Base-by-base conservation (phyloP, 2,797 vertebrate species). In the Paramormyrops hopkinsi region DNA sequence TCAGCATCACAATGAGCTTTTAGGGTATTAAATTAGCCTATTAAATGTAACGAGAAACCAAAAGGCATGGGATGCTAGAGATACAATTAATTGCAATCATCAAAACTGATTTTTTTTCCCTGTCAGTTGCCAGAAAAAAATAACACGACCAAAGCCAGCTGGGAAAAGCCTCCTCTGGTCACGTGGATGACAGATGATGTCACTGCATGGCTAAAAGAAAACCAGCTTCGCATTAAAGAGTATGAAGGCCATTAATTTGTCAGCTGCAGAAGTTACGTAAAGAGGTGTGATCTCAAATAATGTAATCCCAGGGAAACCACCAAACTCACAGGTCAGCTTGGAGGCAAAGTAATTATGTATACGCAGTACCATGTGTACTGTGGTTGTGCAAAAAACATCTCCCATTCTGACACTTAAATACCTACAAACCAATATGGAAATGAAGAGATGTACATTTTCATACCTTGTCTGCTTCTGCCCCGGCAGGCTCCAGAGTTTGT, bases 151-250 rank as follows among this genome's bases (percentile, higher is more conserved):
- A 65, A 33, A 11, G 41, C 41, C 62, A 87, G 41, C 33, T 51
- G 41, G 9, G 69, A 76, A 88, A 83, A 44, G 17, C 53, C 54
- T 2, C 33, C 25, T 37, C 59, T 91, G 56, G n/a, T 54, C 86
- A 86, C 89, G 33, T 90, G 90, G 89, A 87, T 82, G 14, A 76
- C 73, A 50, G 37, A 79, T 54, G 86, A 91, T 65, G 89, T 91
- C 14, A 83, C 19, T 3, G 44, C 37, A 9, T 91, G 90, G 89
- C 82, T 91, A 59, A 91, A 73, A 88, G 59, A 91, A 86, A 90
- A 62, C n/a, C 51, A 51, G n/a, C 89, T 90, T 46, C 76, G 89
- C 19, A 86, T 59, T 89, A 86, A 76, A 17, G 69, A 37, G 87
- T 54, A 79, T 88, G 1, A 73, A 56, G 89, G 65, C 44, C 86